Conservation (phyloP, 2,888 invertebrate species). For the Dasypogon diadema region DNA sequence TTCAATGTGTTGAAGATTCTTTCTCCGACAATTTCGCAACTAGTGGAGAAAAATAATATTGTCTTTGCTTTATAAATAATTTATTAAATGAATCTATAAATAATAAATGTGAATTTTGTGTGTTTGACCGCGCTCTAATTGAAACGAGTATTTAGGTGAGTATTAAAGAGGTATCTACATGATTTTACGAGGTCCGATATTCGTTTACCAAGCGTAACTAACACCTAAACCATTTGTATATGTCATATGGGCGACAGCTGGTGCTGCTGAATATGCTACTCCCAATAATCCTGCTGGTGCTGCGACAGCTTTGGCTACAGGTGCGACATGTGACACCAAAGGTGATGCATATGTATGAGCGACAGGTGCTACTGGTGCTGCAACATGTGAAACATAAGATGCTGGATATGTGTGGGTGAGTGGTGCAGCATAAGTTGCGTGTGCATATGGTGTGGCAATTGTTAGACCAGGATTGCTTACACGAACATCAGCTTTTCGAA, state of each 20-base stretch:
- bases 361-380: constrained; percentile 54
- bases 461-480: constrained; percentile 75
- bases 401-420: constrained; percentile 57
- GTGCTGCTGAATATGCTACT: constrained; percentile 73
- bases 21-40: no score
- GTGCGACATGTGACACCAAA: constrained; percentile 56
- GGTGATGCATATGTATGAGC: constrained; percentile 54
- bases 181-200: background rate
- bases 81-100: background rate
- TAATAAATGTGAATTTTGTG: background rate
- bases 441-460: constrained; percentile 61
- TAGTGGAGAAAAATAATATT: background rate
- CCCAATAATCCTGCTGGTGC: constrained; percentile 72
- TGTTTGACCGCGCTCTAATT: no score
- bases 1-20: background rate
- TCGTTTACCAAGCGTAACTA: constrained; percentile 71
- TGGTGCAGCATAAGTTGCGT: constrained; percentile 63
- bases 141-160: background rate
- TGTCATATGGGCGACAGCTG: constrained; percentile 74
- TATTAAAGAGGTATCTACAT: background rate
- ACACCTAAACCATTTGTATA: constrained; percentile 73
- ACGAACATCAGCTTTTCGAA: constrained; percentile 78
- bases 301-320: constrained; percentile 56
- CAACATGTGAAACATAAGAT: constrained; percentile 59
- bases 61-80: background rate